phyloP scores from a whole-genome alignment of 2,797 vertebrate species.

The Pterois miles region DNA sequence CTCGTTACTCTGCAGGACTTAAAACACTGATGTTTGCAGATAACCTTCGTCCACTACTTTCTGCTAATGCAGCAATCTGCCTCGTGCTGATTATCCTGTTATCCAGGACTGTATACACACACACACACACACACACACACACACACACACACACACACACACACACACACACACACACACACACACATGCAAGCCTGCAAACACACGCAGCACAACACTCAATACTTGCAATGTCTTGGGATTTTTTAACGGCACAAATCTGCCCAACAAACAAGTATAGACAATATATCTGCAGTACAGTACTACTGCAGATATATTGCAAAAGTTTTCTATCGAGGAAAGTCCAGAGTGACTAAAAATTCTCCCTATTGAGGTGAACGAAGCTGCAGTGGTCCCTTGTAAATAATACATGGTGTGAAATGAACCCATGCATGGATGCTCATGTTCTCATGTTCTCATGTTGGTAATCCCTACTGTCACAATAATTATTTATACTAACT shows the following conservation, averaged over 20 bases:
- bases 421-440: not conserved
- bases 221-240: constrained; percentile 52
- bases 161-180: not conserved
- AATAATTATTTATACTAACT: not conserved
- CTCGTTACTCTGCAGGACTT: constrained; percentile 69
- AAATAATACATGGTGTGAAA: not conserved
- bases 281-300: constrained; percentile 40
- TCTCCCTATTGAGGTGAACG: constrained; percentile 18
- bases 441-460: not conserved
- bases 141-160: constrained; percentile 15
- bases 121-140: constrained; percentile 5
- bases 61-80: constrained; percentile 81
- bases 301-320: too few relatives aligned
- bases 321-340: constrained; percentile 15
- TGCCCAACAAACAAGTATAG: constrained; percentile 37
- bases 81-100: constrained; percentile 78
- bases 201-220: constrained; percentile 42
- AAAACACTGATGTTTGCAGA: constrained; percentile 83
- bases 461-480: not conserved
- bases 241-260: constrained; percentile 52
- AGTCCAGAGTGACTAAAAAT: not conserved
- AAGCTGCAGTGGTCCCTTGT: constrained; percentile 21
- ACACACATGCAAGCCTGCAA: constrained; percentile 10
- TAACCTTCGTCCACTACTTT: constrained; percentile 70
- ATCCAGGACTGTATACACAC: constrained; percentile 52